These are phyloP conservation scores for Gari tellinella DNA, from an alignment of 2,888 invertebrate genomes.

Conservation along the genomic window DNA sequence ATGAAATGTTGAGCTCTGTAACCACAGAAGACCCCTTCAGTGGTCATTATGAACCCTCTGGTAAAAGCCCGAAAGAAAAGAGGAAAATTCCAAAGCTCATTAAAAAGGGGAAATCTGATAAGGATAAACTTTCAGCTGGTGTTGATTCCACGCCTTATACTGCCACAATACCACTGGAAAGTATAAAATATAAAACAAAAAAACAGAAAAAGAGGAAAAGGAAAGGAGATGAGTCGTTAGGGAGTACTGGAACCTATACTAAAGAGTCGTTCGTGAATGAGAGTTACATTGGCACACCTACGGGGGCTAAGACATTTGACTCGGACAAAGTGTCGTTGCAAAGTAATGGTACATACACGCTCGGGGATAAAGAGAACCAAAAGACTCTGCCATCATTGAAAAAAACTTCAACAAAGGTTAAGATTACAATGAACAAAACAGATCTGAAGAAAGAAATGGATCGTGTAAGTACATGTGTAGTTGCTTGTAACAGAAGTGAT, in stretches of 20 bases:
- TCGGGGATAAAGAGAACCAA: constrained; percentile 15
- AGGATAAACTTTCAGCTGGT: constrained; percentile 2
- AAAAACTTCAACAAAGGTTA: too few relatives aligned
- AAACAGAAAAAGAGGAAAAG: neutral
- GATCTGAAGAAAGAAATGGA: too few relatives aligned
- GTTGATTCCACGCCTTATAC: neutral
- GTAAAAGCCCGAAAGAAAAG: constrained; percentile 46
- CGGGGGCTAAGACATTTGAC: constrained; percentile 6
- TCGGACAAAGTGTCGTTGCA: constrained; percentile 59
- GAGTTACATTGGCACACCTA: constrained; percentile 19
- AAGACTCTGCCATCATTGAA: too few relatives aligned
- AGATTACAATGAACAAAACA: too few relatives aligned
- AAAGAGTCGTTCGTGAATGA: constrained; percentile 25
- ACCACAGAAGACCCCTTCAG: constrained; percentile 65
- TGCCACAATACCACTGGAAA: too few relatives aligned
- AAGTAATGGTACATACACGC: constrained; percentile 68
- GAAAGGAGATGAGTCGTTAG: constrained; percentile 35
- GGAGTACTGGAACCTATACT: constrained; percentile 50
- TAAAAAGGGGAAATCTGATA: constrained; percentile 15
- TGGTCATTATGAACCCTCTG: constrained; percentile 64
- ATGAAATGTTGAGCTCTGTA: constrained; percentile 63
- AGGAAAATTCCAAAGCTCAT: constrained; percentile 30
- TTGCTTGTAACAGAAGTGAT: too few relatives aligned
- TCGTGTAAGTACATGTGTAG: too few relatives aligned
- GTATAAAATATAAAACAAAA: too few relatives aligned